These are phyloP conservation scores for Hylia prasina DNA, from an alignment of 2,113 vertebrate species.

Conservation along the genomic window DNA sequence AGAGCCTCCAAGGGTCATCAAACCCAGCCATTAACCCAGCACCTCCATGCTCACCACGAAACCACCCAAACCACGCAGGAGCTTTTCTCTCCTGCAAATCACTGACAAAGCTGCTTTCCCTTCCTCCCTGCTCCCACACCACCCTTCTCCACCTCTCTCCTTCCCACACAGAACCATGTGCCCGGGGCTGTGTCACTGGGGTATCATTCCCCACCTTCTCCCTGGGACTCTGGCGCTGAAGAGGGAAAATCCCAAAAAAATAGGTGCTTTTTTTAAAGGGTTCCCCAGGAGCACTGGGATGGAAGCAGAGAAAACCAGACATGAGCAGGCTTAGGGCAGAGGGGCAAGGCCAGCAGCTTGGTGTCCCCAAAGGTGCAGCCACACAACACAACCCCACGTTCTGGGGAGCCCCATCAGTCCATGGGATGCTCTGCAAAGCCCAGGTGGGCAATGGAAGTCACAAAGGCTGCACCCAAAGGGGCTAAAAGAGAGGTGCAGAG, in stretches of 20 bases:
- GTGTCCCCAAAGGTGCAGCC: neutral
- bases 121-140: neutral
- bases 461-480: neutral
- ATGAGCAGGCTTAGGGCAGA: neutral
- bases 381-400: rapidly evolving
- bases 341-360: neutral
- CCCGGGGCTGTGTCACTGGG: neutral
- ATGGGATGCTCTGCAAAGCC: neutral
- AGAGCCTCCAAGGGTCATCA: neutral
- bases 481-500: neutral
- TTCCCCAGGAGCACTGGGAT: neutral
- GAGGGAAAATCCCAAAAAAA: neutral
- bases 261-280: no score
- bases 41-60: neutral
- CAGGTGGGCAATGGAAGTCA: neutral
- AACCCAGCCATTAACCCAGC: neutral
- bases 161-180: neutral
- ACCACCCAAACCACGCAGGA: neutral
- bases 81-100: neutral
- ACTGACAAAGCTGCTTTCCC: neutral
- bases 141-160: neutral
- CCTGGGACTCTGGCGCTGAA: neutral
- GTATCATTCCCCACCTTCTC: neutral
- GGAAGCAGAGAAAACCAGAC: neutral
- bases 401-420: rapidly evolving